Conservation (phyloP, 2,888 invertebrate genomes). For the Noctua janthina region DNA sequence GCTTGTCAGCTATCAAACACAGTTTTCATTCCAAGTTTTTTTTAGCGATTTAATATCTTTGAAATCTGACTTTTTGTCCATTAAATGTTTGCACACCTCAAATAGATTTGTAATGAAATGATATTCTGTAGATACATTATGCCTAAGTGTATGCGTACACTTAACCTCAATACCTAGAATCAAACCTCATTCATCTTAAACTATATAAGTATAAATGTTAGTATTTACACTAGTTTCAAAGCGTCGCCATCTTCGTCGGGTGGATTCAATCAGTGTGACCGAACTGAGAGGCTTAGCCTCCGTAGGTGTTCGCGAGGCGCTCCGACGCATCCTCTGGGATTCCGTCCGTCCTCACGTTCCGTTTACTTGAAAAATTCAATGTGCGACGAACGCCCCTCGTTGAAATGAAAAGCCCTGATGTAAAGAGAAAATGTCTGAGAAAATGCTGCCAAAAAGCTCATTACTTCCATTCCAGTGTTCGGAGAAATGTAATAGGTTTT, state of each 20-base stretch:
- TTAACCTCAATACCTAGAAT: not conserved
- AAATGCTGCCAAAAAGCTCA: constrained; percentile 66
- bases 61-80: not conserved
- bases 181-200: not conserved
- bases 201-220: constrained; percentile 16
- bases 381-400: constrained; percentile 70
- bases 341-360: constrained; percentile 70
- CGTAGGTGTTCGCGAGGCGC: constrained; percentile 75
- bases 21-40: constrained; percentile 21
- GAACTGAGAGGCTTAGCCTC: constrained; percentile 80
- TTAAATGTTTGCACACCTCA: not conserved
- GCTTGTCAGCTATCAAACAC: constrained; percentile 45
- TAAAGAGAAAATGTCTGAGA: constrained; percentile 65
- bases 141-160: not conserved
- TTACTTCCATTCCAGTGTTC: constrained; percentile 55
- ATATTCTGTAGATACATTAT: not conserved
- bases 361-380: constrained; percentile 85
- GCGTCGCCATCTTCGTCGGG: constrained; percentile 33
- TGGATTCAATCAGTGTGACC: constrained; percentile 77
- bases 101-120: not conserved
- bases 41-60: not conserved
- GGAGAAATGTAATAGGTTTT: constrained; percentile 60
- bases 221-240: constrained; percentile 12
- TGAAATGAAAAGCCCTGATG: constrained; percentile 67
- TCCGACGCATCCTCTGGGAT: constrained; percentile 83